Base-by-base conservation (phyloP, 2,888 invertebrate species). In the Argynnis bischoffii region DNA sequence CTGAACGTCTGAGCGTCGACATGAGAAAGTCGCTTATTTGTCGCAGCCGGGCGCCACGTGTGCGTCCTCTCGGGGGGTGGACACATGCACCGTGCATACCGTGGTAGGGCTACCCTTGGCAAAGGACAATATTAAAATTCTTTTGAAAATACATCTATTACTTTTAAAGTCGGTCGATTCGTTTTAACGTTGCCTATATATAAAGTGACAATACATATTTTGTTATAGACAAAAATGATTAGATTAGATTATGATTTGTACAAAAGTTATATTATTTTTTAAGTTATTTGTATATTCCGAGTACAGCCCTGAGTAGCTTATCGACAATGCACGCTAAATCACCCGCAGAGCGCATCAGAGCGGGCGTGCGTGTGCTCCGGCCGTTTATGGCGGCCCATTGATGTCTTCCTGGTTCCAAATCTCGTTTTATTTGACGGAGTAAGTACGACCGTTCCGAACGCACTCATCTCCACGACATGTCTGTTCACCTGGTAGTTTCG, bases 41-140 rank as follows among this genome's bases (percentile, higher is more conserved):
- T 72, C 81, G 76, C 89, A 89, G 87, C 85, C 87, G 88, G 86
- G 76, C 53, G 75, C 77, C 90, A 90, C 84, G 84, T 90, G 90
- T 86, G 82, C 78, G 76, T 79, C 73, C 60, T 60, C 61, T 61
- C 79, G 78, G 86, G 87, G 87, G 86, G 85, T 86, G 81, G 79
- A 80, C 85, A 85, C 71, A 85, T 89, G 89, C 86, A 85, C 80
- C 82, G 79, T 74, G 70, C 67, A 41, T 41, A 41, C 35, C 35
- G 35, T 11, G 35, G 35, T 6, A 77, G 77, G 78, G 76, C 70
- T 78, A 73, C 50, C 75, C 48, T 46, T 59, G 61, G 50, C 47
- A 63, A 64, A 65, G 53, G 35, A 50, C 46, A 31, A 16, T 59
- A 8, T 63, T 63, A 41, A 41, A 63, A 51, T 51, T 6, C 11